phyloP scores from a whole-genome alignment of 2,888 invertebrate species.

The Zeuzera pyrina region DNA sequence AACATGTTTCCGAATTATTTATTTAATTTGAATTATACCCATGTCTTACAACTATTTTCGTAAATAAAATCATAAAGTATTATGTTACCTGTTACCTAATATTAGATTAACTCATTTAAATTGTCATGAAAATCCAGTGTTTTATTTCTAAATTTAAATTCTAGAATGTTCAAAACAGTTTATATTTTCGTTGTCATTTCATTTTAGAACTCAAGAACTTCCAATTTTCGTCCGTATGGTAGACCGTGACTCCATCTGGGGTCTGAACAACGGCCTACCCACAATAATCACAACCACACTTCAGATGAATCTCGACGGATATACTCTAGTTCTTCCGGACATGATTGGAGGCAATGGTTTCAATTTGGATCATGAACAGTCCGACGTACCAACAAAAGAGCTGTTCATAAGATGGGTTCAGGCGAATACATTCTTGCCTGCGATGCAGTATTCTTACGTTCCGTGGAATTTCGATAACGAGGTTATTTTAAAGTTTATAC shows the following conservation, averaged over 20 bases:
- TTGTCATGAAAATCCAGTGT: too few relatives aligned
- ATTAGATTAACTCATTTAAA: neutral
- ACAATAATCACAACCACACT: constrained; percentile 82
- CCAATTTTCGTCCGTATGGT: constrained; percentile 84
- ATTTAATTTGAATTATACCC: neutral
- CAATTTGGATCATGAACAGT: constrained; percentile 52
- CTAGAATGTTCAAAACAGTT: too few relatives aligned
- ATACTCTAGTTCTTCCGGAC: constrained; percentile 83
- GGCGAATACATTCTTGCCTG: constrained; percentile 83
- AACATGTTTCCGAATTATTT: neutral
- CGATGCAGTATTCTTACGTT: constrained; percentile 83
- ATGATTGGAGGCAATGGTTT: constrained; percentile 83
- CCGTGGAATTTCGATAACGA: constrained; percentile 85
- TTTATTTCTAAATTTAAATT: too few relatives aligned
- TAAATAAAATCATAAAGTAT: neutral
- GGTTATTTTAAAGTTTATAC: too few relatives aligned
- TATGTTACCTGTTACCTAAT: neutral
- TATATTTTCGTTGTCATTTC: too few relatives aligned
- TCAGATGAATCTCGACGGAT: constrained; percentile 77
- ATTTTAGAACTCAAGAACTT: constrained; percentile 76
- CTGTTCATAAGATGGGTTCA: constrained; percentile 86
- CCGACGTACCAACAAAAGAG: constrained; percentile 72
- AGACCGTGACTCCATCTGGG: constrained; percentile 83
- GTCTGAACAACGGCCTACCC: constrained; percentile 78
- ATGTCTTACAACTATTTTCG: neutral